Percentiles rank a stretch among this genome's conserved stretches.
Conservation (phyloP, 1,140 invertebrate species). For the Micrasema minimum region DNA sequence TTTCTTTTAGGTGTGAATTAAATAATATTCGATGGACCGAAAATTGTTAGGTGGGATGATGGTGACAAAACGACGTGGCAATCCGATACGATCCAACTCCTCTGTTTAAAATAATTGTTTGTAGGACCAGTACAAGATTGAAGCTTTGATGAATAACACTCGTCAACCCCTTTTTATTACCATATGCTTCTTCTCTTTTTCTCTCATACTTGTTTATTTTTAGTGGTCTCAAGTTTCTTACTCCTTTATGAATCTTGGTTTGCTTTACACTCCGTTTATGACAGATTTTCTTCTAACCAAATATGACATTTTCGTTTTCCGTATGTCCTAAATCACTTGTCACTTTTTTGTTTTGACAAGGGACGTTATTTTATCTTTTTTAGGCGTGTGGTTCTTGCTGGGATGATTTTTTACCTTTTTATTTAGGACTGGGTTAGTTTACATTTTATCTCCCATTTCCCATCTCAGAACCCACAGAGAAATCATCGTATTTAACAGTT, state of each 20-base stretch:
- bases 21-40: too few species aligned
- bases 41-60: too few species aligned
- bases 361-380: conserved; percentile 45
- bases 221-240: neutral
- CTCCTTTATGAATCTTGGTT: conserved; percentile 5
- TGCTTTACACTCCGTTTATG: conserved; percentile 14
- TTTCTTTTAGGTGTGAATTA: too few species aligned
- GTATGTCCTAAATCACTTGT: conserved; percentile 51
- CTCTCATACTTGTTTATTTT: conserved; percentile 21
- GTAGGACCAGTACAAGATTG: conserved; percentile 5
- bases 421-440: conserved; percentile 9
- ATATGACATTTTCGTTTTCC: conserved; percentile 38
- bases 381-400: conserved; percentile 9
- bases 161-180: conserved; percentile 2
- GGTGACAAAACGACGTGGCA: conserved; percentile 15
- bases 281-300: conserved; percentile 22
- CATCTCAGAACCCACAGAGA: neutral
- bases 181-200: conserved; percentile 1
- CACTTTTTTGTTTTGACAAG: conserved; percentile 53
- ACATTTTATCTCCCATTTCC: too few species aligned
- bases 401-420: conserved; percentile 13
- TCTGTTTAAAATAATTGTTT: conserved; percentile 24
- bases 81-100: conserved; percentile 28
- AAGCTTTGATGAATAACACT: conserved; percentile 18
- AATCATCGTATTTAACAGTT: neutral